Evolutionary conservation across 2,888 invertebrate genomes (phyloP).

Genomic region (Cheiracanthium punctorium): DNA sequence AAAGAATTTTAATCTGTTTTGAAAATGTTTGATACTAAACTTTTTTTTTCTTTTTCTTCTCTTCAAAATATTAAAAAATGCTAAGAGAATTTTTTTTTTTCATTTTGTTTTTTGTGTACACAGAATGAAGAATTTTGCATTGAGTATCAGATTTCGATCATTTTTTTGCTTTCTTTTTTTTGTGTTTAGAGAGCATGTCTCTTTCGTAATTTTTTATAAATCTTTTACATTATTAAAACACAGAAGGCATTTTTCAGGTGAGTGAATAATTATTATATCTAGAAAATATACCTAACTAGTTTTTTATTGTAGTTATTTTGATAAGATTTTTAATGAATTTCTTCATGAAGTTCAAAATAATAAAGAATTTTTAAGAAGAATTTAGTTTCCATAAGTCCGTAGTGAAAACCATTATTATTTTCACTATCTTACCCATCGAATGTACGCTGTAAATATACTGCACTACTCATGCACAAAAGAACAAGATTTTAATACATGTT

Average conservation of each 20-base stretch:
- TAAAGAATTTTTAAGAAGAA: not conserved
- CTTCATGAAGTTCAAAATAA: not conserved
- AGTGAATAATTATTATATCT: not conserved
- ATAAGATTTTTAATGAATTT: not conserved
- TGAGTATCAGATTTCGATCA: not conserved
- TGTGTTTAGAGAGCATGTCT: too few species aligned
- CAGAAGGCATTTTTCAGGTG: not conserved
- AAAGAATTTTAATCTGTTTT: conserved; percentile 15
- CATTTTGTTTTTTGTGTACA: not conserved
- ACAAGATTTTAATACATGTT: too few species aligned
- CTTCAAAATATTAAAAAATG: not conserved
- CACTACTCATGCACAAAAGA: too few species aligned
- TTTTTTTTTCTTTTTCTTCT: too few species aligned
- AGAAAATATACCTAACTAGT: too few species aligned
- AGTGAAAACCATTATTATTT: too few species aligned
- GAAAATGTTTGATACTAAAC: conserved; percentile 1
- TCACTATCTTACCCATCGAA: too few species aligned
- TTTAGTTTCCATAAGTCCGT: too few species aligned
- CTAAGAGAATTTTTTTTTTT: not conserved
- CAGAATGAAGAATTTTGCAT: not conserved
- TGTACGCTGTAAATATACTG: too few species aligned
- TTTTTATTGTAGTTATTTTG: not conserved
- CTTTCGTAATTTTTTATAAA: too few species aligned
- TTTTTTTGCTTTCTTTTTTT: not conserved
- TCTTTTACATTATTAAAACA: not conserved